Conservation (phyloP, 1,140 invertebrate genomes). For the Monomorium pharaonis region DNA sequence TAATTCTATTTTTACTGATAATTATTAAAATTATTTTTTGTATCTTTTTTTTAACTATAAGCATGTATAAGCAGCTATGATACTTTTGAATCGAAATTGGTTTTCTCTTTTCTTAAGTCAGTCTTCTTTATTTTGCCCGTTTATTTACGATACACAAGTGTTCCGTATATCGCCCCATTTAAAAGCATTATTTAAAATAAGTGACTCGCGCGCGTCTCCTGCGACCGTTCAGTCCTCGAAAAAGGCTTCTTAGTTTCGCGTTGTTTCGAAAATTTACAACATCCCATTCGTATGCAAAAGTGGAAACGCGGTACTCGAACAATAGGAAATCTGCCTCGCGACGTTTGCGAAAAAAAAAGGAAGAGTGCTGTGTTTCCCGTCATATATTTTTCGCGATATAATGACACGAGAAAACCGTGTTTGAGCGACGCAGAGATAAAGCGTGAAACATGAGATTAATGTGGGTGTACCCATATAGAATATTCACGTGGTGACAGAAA, state of each 20-base stretch:
- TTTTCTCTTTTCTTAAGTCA: not conserved
- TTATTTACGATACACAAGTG: constrained; percentile 20
- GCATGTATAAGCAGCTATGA: not conserved
- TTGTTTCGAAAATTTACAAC: constrained; percentile 22
- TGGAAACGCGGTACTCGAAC: not conserved
- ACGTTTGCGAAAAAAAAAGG: not conserved
- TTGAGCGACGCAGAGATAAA: constrained; percentile 3
- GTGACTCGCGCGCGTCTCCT: not conserved
- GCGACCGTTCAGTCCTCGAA: not conserved
- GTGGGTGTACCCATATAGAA: not conserved
- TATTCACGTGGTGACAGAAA: constrained; percentile 18
- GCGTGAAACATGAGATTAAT: constrained; percentile 17
- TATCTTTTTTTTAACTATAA: not conserved
- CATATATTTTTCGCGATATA: constrained; percentile 14
- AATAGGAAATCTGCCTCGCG: not conserved
- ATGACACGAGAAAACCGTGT: not conserved
- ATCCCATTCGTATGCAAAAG: not conserved
- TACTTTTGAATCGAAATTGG: not conserved
- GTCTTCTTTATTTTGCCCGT: not conserved
- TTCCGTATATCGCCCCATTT: constrained; percentile 21
- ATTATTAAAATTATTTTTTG: not conserved
- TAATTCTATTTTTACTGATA: not conserved
- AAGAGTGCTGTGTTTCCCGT: not conserved
- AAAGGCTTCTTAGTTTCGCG: not conserved
- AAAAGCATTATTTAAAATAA: constrained; percentile 34